Percentiles rank a stretch among this genome's conserved stretches.
These are phyloP conservation scores for Wasmannia auropunctata DNA, from an alignment of 1,140 invertebrate genomes.

Conservation along the genomic window DNA sequence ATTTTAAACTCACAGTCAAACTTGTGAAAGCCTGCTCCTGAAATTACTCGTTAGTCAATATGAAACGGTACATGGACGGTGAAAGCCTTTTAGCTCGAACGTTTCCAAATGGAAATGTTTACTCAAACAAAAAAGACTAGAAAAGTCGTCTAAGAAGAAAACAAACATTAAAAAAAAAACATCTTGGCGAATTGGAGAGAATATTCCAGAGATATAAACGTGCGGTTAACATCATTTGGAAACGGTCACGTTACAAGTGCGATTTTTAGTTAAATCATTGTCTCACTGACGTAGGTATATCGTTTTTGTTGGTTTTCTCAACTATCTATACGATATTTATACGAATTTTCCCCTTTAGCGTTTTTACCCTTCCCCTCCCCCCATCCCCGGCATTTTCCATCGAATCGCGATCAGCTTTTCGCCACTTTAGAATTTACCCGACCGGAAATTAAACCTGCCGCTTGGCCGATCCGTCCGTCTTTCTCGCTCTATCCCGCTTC, in stretches of 20 bases:
- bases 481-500: slow-evolving; percentile 34
- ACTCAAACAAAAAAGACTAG: slow-evolving; percentile 12
- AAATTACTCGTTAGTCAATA: background rate
- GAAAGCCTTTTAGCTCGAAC: slow-evolving; percentile 1
- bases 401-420: slow-evolving; percentile 50
- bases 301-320: background rate
- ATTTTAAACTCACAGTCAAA: background rate
- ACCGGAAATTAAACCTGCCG: slow-evolving; percentile 76
- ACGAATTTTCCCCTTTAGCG: slow-evolving; percentile 3
- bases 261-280: background rate
- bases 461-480: slow-evolving; percentile 64
- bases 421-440: slow-evolving; percentile 68
- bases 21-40: background rate
- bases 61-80: background rate
- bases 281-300: no score
- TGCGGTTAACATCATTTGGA: background rate
- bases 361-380: no score
- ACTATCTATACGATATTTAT: slow-evolving; percentile 26
- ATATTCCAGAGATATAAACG: background rate
- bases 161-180: background rate
- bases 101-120: slow-evolving; percentile 29
- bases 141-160: background rate
- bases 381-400: slow-evolving; percentile 2
- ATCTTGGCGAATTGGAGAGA: background rate
- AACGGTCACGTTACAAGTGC: background rate